Evolutionary conservation across 92 coral and sea anemone genomes (phyloP), one percentile per base, ranked within the genome.

Genomic region (Porites lobata): DNA sequence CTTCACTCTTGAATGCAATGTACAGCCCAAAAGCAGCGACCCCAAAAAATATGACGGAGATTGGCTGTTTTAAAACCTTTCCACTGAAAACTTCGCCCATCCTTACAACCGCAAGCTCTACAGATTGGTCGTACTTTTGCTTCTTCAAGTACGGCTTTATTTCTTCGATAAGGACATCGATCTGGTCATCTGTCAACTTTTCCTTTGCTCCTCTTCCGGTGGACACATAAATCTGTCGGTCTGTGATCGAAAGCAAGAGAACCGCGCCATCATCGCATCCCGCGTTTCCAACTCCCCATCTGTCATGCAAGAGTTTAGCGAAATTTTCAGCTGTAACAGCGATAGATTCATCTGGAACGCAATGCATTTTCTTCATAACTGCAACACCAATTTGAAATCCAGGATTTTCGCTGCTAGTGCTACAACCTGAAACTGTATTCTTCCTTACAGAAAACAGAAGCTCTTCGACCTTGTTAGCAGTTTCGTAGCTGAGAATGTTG

Each of bases 301-400:
- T 51, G 66, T 87, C 90, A 66, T 96, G 98, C 72, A 96, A 78
- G 72, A 83, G 73, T 78, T 88, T 79, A 32, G 98, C 95, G 67
- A 96, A 90, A 29, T 81, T 84, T 71, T 85, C 56, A 11, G 89
- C 92, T 29, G 82, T 72, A 54, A 90, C 94, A 17, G 83, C 95
- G 18, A 47, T 73, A 4, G 75, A 86, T 71, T 82, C 85, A 17
- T 69, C 93, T 12, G 88, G 71, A 38, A 78, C 65, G 43, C 32
- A 24, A 4, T 77, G 80, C 91, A 96, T 92, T 73, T 78, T 90
- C 20, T 80, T 87, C 88, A 96, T 75, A 75, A 96, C 75, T 1
- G 98, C 98, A 32, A 96, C 86, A 17, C 94, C 98, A 47, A 96
- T 75, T 84, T 96, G 97, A 82, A 72, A 96, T 22, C 97, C 98